These are phyloP conservation scores for Melanogrammus aeglefinus DNA, from an alignment of 2,797 vertebrate species.

Conservation along the genomic window DNA sequence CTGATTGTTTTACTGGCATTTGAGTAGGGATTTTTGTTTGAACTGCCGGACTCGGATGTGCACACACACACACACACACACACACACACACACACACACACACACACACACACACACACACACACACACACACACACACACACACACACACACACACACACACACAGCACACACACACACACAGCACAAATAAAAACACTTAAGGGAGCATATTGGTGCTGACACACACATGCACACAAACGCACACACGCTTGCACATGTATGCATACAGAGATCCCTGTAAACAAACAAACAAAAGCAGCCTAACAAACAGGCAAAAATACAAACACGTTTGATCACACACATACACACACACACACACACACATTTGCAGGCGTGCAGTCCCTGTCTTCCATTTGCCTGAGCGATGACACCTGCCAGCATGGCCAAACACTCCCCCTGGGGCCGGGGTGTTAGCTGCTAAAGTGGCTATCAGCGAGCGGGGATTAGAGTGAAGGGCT, in stretches of 20 bases:
- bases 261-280: not conserved
- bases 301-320: not conserved
- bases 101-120: not conserved
- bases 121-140: too few species aligned
- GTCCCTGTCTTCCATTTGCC: conserved; percentile 19
- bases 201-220: too few species aligned
- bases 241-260: conserved; percentile 10
- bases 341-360: conserved; percentile 2
- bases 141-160: too few species aligned
- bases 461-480: conserved; percentile 61
- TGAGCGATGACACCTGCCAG: conserved; percentile 67
- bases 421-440: conserved; percentile 54
- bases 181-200: not conserved
- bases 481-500: conserved; percentile 43
- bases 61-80: not conserved
- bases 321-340: not conserved
- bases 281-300: not conserved
- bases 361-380: not conserved
- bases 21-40: not conserved
- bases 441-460: conserved; percentile 46
- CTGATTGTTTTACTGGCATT: not conserved
- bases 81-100: not conserved
- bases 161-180: not conserved
- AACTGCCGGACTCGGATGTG: not conserved
- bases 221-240: conserved; percentile 5